Conservation (phyloP, 2,113 vertebrate species). For the Pachycephala philippinensis region DNA sequence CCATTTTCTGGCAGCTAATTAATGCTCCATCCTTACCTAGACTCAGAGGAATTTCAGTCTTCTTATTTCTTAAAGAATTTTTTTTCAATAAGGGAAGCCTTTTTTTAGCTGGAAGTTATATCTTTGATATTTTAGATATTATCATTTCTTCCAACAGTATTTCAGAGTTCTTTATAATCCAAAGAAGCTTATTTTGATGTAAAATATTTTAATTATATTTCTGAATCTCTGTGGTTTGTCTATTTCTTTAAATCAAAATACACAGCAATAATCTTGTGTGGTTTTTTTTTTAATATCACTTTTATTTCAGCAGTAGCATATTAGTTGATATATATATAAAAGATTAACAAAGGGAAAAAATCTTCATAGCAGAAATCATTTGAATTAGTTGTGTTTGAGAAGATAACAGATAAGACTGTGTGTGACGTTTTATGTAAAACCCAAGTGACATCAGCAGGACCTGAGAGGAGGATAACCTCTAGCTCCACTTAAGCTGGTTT, state of each 20-base stretch:
- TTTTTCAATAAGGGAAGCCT: constrained; percentile 64
- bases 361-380: not conserved
- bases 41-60: constrained; percentile 59
- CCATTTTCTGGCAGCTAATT: constrained; percentile 63
- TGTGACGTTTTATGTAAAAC: not conserved
- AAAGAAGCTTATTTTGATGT: not conserved
- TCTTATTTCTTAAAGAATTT: constrained; percentile 45
- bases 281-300: not conserved
- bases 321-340: not conserved
- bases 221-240: not conserved
- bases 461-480: not conserved
- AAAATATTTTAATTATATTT: not conserved
- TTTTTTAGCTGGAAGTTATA: not conserved
- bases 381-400: not conserved
- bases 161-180: not conserved
- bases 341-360: not conserved
- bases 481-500: not conserved
- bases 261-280: not conserved
- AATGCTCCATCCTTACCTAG: constrained; percentile 49
- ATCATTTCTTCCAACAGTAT: not conserved
- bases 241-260: not conserved
- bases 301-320: not conserved
- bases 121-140: not conserved
- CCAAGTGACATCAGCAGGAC: not conserved
- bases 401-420: not conserved